phyloP scores from a whole-genome alignment of 1,140 invertebrate genomes.

The Portunus trituberculatus region DNA sequence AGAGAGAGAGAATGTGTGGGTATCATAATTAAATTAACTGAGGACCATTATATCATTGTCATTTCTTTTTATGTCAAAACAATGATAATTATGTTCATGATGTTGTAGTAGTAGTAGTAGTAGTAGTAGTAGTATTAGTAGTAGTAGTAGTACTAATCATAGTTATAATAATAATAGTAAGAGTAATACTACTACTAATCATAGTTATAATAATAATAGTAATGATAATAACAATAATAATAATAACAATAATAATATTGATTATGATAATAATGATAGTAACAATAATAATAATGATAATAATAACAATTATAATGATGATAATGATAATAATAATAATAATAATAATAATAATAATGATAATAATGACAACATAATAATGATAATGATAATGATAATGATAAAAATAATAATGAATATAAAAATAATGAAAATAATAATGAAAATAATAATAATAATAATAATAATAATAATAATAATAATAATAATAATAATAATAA shows the following conservation, averaged over 20 bases:
- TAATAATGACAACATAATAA: background rate
- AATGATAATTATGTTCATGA: background rate
- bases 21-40: too few species aligned
- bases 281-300: background rate
- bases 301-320: background rate
- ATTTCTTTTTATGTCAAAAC: background rate
- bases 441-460: slow-evolving; percentile 27
- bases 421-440: background rate
- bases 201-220: background rate
- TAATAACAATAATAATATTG: too few species aligned
- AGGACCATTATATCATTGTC: too few species aligned
- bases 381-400: background rate
- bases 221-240: background rate
- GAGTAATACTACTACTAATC: background rate
- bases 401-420: background rate
- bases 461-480: background rate
- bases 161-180: background rate
- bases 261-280: background rate
- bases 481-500: too few species aligned
- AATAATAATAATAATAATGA: too few species aligned
- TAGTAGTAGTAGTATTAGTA: background rate
- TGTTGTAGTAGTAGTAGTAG: background rate
- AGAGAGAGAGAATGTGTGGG: too few species aligned
- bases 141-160: background rate
- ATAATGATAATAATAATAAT: background rate